These are phyloP conservation scores for Propithecus coquereli DNA, from an alignment of 2,113 vertebrate genomes.

Conservation along the genomic window DNA sequence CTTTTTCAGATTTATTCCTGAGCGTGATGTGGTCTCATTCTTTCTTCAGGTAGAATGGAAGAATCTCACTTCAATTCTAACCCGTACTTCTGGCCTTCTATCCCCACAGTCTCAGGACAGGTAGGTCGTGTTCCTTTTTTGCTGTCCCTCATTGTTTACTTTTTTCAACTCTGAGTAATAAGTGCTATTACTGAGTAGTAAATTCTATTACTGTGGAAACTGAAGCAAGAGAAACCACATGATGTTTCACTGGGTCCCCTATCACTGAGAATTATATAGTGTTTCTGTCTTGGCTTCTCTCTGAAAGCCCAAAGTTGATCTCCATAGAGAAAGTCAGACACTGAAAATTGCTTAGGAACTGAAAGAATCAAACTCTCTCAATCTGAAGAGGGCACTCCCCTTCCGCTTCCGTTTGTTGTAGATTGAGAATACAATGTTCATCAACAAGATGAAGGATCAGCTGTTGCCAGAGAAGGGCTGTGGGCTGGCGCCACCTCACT, in stretches of 20 bases:
- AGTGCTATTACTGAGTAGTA: neutral
- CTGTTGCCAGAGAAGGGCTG: constrained; percentile 93
- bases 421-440: constrained; percentile 98
- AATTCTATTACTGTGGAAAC: neutral
- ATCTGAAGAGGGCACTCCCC: neutral
- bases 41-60: constrained; percentile 96
- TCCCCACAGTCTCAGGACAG: constrained; percentile 95
- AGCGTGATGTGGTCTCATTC: constrained; percentile 56
- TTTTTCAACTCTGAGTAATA: neutral
- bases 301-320: neutral
- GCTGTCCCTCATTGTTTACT: neutral
- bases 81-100: constrained; percentile 98
- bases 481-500: constrained; percentile 91
- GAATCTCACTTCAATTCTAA: constrained; percentile 99
- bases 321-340: neutral
- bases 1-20: constrained; percentile 20
- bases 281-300: neutral
- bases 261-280: neutral
- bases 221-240: neutral
- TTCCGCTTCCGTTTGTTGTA: constrained; percentile 67
- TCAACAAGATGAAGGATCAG: constrained; percentile 99
- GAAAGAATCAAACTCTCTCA: neutral
- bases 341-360: neutral
- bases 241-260: neutral
- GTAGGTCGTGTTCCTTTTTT: constrained; percentile 77